Evolutionary conservation across 1,140 invertebrate species (phyloP).

Genomic region (Drosophila burlai): DNA sequence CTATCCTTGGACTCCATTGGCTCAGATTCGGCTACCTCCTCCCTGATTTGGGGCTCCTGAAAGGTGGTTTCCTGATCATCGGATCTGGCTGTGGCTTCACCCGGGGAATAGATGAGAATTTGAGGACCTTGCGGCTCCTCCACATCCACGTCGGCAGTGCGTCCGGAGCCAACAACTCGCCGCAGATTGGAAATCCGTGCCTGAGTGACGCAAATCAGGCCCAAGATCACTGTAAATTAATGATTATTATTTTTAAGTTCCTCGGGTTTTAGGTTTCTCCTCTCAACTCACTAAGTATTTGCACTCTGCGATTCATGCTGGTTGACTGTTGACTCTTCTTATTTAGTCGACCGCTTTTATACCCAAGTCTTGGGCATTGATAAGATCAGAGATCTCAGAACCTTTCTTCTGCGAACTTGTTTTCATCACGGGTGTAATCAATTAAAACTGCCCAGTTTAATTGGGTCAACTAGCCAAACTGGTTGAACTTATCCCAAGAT

Average conservation of each 20-base stretch:
- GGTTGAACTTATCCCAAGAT: constrained; percentile 35
- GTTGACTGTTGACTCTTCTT: constrained; percentile 29
- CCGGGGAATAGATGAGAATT: constrained; percentile 50
- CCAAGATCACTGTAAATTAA: constrained; percentile 36
- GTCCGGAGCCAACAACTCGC: constrained; percentile 33
- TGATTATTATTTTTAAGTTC: neutral
- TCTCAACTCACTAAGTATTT: constrained; percentile 54
- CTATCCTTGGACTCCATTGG: constrained; percentile 53
- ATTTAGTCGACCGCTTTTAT: constrained; percentile 48
- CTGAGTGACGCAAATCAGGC: constrained; percentile 21
- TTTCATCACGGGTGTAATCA: constrained; percentile 38
- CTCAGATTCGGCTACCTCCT: constrained; percentile 37
- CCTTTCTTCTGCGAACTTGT: constrained; percentile 52
- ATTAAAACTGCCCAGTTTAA: constrained; percentile 45
- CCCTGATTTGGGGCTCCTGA: constrained; percentile 65
- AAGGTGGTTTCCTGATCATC: constrained; percentile 40
- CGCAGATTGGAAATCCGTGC: constrained; percentile 35
- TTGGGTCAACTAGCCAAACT: constrained; percentile 60
- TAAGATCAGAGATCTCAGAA: constrained; percentile 46
- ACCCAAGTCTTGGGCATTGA: constrained; percentile 19
- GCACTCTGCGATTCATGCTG: constrained; percentile 40
- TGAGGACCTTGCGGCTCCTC: constrained; percentile 37
- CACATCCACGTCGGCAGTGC: constrained; percentile 11
- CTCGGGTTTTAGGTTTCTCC: neutral
- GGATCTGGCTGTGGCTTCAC: constrained; percentile 26